phyloP scores from a whole-genome alignment of 1,140 invertebrate genomes.

The Trachymyrmex septentrionalis region DNA sequence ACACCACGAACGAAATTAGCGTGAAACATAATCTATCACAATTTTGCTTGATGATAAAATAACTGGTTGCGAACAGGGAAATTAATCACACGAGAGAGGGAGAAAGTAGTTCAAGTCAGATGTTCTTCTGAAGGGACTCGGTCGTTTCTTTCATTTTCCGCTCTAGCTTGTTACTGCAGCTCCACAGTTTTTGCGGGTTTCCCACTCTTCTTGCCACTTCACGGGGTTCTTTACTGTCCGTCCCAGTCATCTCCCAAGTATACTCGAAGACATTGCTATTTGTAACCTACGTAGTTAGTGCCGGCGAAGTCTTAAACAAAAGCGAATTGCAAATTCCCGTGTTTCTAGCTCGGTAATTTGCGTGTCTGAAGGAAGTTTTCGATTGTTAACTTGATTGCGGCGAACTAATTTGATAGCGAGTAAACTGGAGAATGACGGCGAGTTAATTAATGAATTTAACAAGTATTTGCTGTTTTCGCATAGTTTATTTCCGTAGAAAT shows the following conservation, averaged over 20 bases:
- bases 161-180: constrained; percentile 41
- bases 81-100: constrained; percentile 42
- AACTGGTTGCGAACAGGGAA: constrained; percentile 6
- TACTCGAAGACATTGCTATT: constrained; percentile 31
- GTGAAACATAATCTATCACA: constrained; percentile 2
- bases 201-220: constrained; percentile 16
- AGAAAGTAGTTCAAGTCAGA: constrained; percentile 30
- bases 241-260: constrained; percentile 39
- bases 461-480: constrained; percentile 34
- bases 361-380: constrained; percentile 36
- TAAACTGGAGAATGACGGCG: neutral
- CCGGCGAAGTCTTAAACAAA: constrained; percentile 24
- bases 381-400: constrained; percentile 39
- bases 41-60: constrained; percentile 12
- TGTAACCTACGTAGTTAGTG: constrained; percentile 16
- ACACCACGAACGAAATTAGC: neutral
- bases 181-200: constrained; percentile 12
- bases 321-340: constrained; percentile 20
- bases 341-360: constrained; percentile 42
- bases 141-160: constrained; percentile 33
- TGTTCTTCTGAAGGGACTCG: constrained; percentile 8
- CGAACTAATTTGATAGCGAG: constrained; percentile 42
- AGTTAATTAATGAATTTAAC: constrained; percentile 48
- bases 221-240: constrained; percentile 30
- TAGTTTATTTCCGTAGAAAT: neutral